Base-by-base conservation (phyloP, 2,888 invertebrate species). In the Drosophila phalerata region DNA sequence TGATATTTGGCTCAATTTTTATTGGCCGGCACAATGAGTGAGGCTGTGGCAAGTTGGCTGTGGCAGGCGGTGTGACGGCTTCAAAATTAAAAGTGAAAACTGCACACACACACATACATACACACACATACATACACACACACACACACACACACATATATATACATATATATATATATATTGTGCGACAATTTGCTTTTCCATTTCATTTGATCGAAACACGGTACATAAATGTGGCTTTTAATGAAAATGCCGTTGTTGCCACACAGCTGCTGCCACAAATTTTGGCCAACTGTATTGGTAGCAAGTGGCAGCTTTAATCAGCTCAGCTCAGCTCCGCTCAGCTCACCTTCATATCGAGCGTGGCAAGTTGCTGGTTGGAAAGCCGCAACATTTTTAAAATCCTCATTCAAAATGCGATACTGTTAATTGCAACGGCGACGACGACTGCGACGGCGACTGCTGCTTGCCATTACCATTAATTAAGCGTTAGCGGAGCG, bases 401-500 rank as follows among this genome's bases (percentile, higher is more conserved):
- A 58, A 64, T 65, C 28, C 52, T 48, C 45, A 62, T 32, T 45
- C 40, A 68, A 71, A 75, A 60, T 69, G 79, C 67, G 58, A 53
- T 67, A 52, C 68, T 69, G 67, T 82, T 85, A 88, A 85, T 88
- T 88, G 74, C 75, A 67, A 55, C 53, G 1, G 61, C 51, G 32
- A 22, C 22, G 5, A 58, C 51, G 38, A 53, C 56, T 30, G 25
- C 57, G 47, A 60, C 49, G 25, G 43, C 56, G 22, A 38, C 43
- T 38, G 51, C 47, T 48, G 32, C 42, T 25, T 63, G 56, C 40
- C 62, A 80, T 77, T 79, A 74, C 52, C 82, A 88, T 89, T 86
- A 86, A 86, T 86, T 87, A 89, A 89, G 85, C 76, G 69, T 55
- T 82, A 86, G 68, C 88, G 73, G 71, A 86, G 86, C 86, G 82